Percentiles rank a stretch among this genome's conserved stretches.
Evolutionary conservation across 2,797 vertebrate genomes (phyloP).

Genomic region (Acanthornis magna): DNA sequence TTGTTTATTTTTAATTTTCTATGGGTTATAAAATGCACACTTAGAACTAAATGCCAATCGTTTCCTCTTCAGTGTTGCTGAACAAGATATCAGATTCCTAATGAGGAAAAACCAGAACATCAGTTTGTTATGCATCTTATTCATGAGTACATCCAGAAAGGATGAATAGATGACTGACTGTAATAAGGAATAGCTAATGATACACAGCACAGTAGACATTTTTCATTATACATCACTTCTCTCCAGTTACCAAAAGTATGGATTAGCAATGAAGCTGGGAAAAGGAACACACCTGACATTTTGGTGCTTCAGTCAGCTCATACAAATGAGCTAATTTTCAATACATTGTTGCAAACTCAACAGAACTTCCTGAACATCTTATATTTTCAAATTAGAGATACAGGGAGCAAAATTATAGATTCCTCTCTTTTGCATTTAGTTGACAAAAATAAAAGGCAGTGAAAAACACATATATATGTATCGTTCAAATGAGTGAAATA

Average conservation of each 20-base stretch:
- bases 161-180: constrained; percentile 70
- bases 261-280: neutral
- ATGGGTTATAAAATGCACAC: constrained; percentile 1
- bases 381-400: neutral
- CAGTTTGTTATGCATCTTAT: constrained; percentile 59
- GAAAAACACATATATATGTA: neutral
- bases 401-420: neutral
- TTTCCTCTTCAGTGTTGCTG: constrained; percentile 60
- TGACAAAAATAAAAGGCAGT: neutral
- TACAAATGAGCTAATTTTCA: constrained; percentile 51
- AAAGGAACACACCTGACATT: constrained; percentile 57
- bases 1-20: constrained; percentile 55
- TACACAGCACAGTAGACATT: constrained; percentile 39
- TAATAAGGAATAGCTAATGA: constrained; percentile 68
- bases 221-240: constrained; percentile 62
- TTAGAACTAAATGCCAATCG: constrained; percentile 2
- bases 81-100: constrained; percentile 56
- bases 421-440: neutral
- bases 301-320: constrained; percentile 31
- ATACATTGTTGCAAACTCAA: constrained; percentile 12
- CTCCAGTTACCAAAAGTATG: constrained; percentile 25
- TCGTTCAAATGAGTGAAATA: neutral
- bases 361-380: constrained; percentile 11
- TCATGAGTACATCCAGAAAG: constrained; percentile 59
- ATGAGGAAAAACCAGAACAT: constrained; percentile 63